A percentile compares a stretch with the other conserved stretches of the same genome.
phyloP scores from a whole-genome alignment of 2,113 vertebrate genomes.

The Xenopus borealis region DNA sequence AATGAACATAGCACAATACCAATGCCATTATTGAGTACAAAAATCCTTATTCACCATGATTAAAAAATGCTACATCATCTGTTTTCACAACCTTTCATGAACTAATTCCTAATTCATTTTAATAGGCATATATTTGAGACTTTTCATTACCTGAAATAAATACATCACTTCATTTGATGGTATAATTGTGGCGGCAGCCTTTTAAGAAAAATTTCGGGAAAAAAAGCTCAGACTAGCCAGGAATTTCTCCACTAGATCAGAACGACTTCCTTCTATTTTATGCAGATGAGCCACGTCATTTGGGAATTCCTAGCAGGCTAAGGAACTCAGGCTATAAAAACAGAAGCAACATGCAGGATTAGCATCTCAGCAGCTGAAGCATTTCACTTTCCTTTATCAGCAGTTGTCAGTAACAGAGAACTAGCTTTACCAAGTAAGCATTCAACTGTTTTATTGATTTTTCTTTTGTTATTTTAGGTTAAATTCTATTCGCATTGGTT shows the following conservation, averaged over 20 bases:
- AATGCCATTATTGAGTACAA: no score
- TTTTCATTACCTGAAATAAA: no score
- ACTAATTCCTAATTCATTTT: no score
- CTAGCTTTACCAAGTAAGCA: not conserved
- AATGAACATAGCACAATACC: no score
- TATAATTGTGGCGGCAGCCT: not conserved
- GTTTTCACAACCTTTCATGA: no score
- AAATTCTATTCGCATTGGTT: not conserved
- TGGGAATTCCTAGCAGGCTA: conserved; percentile 31
- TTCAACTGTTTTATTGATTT: not conserved
- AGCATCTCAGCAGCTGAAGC: not conserved
- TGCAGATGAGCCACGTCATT: conserved; percentile 36
- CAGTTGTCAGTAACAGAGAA: not conserved
- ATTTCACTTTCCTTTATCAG: not conserved
- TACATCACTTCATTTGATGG: no score
- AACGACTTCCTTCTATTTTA: conserved; percentile 39
- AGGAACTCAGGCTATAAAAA: conserved; percentile 8
- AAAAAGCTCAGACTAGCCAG: conserved; percentile 7
- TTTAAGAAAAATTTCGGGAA: not conserved
- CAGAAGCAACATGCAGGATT: conserved; percentile 2
- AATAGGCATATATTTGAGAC: no score
- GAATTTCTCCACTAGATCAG: conserved; percentile 53
- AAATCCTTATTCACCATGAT: no score
- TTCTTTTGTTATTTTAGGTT: not conserved
- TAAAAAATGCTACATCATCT: no score